Evolutionary conservation across 2,888 invertebrate species (phyloP), one percentile per base, ranked within the genome.

Genomic region (Erebia epiphron): DNA sequence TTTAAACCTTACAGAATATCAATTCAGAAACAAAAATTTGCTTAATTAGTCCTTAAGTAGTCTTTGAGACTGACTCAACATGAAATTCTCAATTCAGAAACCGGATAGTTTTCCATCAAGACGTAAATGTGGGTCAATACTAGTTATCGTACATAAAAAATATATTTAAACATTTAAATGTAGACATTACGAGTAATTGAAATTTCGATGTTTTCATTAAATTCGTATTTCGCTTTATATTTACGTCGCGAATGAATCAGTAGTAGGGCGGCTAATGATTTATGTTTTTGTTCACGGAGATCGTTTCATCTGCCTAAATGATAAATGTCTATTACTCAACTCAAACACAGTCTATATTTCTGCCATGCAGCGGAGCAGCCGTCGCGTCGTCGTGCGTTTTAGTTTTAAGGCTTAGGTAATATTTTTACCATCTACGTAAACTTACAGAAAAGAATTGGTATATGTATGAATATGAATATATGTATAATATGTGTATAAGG

Each of bases 291-390:
- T 82, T 80, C 77, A 78, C 79, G 76, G 83, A 85, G 86, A 85
- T 83, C 82, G 82, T 81, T 86, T 83, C 84, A 85, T 79, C 81
- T 79, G 76, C 75, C 74, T 75, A 74, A 76, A 79, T 89, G 89
- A 90, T 88, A 86, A 89, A 89, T 88, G 85, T 82, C 75, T 76
- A 80, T 88, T 86, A 81, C 84, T 83, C 80, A 85, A 86, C 70
- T 71, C 76, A 67, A 69, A 69, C 67, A 63, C 69, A 41, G 46
- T 69, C 66, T 67, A 52, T 71, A 68, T 71, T 73, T 66, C 67
- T 70, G 65, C 56, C 49, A 62, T 49, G 66, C 21, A 63, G 18
- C 10, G 5, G 4, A 52, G 57, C 43, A 16, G 67, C 49, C 67
- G 63, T 63, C 63, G 63, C 67, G 63, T 63, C 63, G 63, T 66